Evolutionary conservation across 2,113 vertebrate species (phyloP), one percentile per base, ranked within the genome.

Genomic region (Nicator chloris): DNA sequence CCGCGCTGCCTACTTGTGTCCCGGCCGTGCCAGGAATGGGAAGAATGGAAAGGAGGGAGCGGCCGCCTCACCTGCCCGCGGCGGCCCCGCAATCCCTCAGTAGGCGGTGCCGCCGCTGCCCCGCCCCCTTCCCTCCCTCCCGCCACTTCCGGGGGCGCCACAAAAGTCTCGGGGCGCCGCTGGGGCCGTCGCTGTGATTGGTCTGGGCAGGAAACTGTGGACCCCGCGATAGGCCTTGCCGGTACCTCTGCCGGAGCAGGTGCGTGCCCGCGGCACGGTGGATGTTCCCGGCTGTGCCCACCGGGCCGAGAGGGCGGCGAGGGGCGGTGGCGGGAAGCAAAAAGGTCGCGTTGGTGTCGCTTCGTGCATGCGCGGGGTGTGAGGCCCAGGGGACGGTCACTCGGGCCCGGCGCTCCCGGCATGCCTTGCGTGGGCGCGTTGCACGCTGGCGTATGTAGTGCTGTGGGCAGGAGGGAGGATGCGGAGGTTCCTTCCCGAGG

Each of bases 111-210:
- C 22, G 24, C 35, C 23, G 7, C 19, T 7, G 53, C n/a, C 26
- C 40, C 51, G 60, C 71, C 73, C 18, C 40, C 11, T 70, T 5
- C 7, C 22, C 60, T 47, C 11, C 28, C 10, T 66, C 9, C 22
- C 19, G 65, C 91, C 95, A 95, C 77, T 97, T 98, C 97, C 97
- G 97, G 94, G n/a, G 35, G 97, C 96, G 68, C 95, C 86, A 97
- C 90, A 97, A 90, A 97, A 94, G 83, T 97, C 95, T 35, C 93
- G 57, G 9, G 54, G 33, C 20, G 12, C 12, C 2, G 11, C 42
- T 7, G 7, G 23, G 47, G 64, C n/a, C 5, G 22, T 5, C 1
- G 15, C 10, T 14, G 21, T 4, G 4, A 26, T 23, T 12, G 17
- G 9, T 47, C 4, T 2, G 6, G 9, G 4, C 1, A 4, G 33